Base-by-base conservation (phyloP, 2,797 vertebrate genomes). In the Picus viridis region DNA sequence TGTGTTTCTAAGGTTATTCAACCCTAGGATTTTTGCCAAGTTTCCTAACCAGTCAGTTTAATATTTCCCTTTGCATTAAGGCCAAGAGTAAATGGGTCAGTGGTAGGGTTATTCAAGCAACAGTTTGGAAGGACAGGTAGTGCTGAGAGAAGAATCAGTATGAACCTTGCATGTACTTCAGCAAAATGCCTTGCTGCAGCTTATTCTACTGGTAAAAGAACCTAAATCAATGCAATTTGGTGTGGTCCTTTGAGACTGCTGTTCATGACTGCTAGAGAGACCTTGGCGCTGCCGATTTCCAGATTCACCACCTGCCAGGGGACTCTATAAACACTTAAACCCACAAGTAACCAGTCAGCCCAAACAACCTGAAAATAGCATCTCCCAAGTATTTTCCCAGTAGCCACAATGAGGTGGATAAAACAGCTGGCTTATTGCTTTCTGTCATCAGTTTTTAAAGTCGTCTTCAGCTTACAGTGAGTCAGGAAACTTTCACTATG, bases 341-440 rank as follows among this genome's bases (percentile, higher is more conserved):
- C 54, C 47, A 20, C 11, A 76, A 86, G 41, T n/a, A 54, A 93
- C 57, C 0, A 5, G 29, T 83, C 41, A 86, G 53, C 26, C 51
- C 62, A 57, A 77, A 86, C 47, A 93, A 73, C 76, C 91, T 88
- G 73, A 79, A 83, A 91, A 88, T 3, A 84, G 72, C 78, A 90
- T 27, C 67, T 93, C 61, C 57, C 14, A 20, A 88, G 53, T 63
- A 43, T 71, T 93, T 87, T 78, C 45, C 39, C 47, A 77, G 56
- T 32, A 91, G 86, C 39, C 68, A 86, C 63, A 78, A 83, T 18
- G 59, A 88, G 36, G 51, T 71, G 83, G 64, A 70, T 62, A 29
- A 81, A 94, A 89, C 54, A 83, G 20, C 4, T 13, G 34, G 41
- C 68, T 49, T 39, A 56, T 1, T 94, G 83, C 70, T 83, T 86